Evolutionary conservation across 2,888 invertebrate genomes (phyloP).

Genomic region (Phortica okadai): DNA sequence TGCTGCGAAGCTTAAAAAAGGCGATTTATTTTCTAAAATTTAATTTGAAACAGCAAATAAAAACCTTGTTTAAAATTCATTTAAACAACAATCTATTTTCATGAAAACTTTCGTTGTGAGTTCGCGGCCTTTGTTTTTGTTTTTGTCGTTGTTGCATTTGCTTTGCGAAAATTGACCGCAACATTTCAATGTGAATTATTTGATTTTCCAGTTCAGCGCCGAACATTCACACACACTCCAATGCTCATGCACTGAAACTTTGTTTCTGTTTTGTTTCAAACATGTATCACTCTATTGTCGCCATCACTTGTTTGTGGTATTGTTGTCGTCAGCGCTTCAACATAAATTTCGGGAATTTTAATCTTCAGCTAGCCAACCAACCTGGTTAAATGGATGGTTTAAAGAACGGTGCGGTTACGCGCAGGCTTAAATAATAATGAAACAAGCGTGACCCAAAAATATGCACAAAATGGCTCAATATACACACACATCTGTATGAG

Average conservation of each 20-base stretch:
- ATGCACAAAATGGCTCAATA: not conserved
- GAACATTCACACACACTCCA: not conserved
- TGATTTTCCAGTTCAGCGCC: slow-evolving; percentile 62
- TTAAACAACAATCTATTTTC: not conserved
- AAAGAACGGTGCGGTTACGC: not conserved
- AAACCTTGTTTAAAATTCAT: not conserved
- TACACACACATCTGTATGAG: not conserved
- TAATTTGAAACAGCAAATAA: not conserved
- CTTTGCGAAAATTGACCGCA: slow-evolving; percentile 46
- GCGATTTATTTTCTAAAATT: slow-evolving; percentile 16
- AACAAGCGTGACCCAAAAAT: not conserved
- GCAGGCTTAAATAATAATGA: slow-evolving; percentile 12
- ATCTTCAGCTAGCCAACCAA: not conserved
- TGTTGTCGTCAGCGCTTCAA: not conserved
- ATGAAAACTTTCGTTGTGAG: not conserved
- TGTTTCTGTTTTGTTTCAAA: too few relatives aligned
- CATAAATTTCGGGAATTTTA: slow-evolving; percentile 5
- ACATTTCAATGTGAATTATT: slow-evolving; percentile 65
- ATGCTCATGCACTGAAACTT: not conserved
- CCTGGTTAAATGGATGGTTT: slow-evolving; percentile 1
- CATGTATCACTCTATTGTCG: too few relatives aligned
- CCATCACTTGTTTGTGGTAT: not conserved
- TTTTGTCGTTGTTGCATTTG: not conserved
- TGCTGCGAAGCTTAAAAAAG: not conserved
- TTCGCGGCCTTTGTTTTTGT: not conserved